phyloP scores from a whole-genome alignment of 2,797 vertebrate genomes.

The Anolis apletophallus region DNA sequence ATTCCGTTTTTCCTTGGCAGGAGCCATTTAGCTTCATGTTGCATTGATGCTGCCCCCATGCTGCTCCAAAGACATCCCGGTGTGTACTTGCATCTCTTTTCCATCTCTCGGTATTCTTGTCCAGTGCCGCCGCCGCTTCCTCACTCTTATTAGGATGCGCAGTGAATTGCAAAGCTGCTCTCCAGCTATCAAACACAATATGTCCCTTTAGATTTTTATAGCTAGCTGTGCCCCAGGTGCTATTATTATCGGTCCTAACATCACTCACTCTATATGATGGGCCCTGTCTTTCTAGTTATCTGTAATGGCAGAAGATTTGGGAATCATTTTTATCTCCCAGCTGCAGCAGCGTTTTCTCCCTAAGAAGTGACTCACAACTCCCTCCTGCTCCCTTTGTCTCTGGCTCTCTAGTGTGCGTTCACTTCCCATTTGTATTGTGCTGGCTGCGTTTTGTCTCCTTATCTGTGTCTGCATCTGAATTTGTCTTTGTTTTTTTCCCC shows the following conservation, averaged over 20 bases:
- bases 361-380: conserved; percentile 38
- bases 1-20: conserved; percentile 8
- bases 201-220: conserved; percentile 62
- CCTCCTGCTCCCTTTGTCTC: conserved; percentile 38
- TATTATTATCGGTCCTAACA: conserved; percentile 59
- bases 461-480: background rate
- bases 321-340: conserved; percentile 70
- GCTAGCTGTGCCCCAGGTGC: conserved; percentile 55
- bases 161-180: conserved; percentile 48
- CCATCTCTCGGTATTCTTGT: conserved; percentile 40
- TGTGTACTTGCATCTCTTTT: conserved; percentile 42
- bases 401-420: conserved; percentile 35
- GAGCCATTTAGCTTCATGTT: conserved; percentile 30
- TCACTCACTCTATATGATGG: conserved; percentile 65
- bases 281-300: conserved; percentile 67
- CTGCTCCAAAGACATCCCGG: conserved; percentile 12
- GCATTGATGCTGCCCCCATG: conserved; percentile 7
- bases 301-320: conserved; percentile 61
- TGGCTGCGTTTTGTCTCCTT: background rate
- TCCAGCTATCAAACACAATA: conserved; percentile 61
- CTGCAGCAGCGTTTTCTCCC: conserved; percentile 54
- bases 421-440: conserved; percentile 36
- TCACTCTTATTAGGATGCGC: conserved; percentile 43
- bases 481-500: conserved; percentile 14
- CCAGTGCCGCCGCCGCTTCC: background rate